phyloP scores from a whole-genome alignment of 2,888 invertebrate species.

The Leucoma salicis region DNA sequence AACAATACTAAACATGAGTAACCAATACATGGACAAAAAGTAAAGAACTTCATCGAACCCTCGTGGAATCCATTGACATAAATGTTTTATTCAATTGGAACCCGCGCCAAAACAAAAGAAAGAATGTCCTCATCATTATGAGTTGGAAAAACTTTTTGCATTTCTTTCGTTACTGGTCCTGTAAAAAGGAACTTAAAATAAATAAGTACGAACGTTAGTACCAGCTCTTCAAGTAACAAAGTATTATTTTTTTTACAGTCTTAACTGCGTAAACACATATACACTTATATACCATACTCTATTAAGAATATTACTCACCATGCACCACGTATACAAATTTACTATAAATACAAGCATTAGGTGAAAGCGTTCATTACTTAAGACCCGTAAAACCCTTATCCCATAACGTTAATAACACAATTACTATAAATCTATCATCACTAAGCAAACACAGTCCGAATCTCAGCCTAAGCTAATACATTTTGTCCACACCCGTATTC shows the following conservation, averaged over 20 bases:
- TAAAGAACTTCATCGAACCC: conserved; percentile 61
- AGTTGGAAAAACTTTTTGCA: conserved; percentile 68
- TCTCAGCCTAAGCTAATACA: conserved; percentile 82
- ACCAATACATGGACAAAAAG: conserved; percentile 54
- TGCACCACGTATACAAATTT: conserved; percentile 69
- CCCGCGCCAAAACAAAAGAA: conserved; percentile 74
- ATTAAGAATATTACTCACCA: conserved; percentile 53
- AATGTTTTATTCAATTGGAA: conserved; percentile 79
- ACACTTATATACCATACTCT: conserved; percentile 14
- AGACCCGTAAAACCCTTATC: conserved; percentile 81
- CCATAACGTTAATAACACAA: conserved; percentile 83
- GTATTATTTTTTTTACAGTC: no score
- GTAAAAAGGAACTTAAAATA: conserved; percentile 51
- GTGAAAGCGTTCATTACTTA: conserved; percentile 80
- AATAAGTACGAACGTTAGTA: conserved; percentile 24
- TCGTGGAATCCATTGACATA: conserved; percentile 78
- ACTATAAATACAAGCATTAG: conserved; percentile 78
- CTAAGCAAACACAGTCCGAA: conserved; percentile 79
- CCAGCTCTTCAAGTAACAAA: conserved; percentile 15
- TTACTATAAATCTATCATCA: conserved; percentile 83
- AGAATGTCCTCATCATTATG: conserved; percentile 73
- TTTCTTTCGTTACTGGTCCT: conserved; percentile 64
- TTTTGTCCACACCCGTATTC: conserved; percentile 82
- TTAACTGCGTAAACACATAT: conserved; percentile 8
- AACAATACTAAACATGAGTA: conserved; percentile 36